A percentile compares a stretch with the other conserved stretches of the same genome.
phyloP scores from a whole-genome alignment of 2,113 vertebrate genomes.

The Harpagus bidentatus region DNA sequence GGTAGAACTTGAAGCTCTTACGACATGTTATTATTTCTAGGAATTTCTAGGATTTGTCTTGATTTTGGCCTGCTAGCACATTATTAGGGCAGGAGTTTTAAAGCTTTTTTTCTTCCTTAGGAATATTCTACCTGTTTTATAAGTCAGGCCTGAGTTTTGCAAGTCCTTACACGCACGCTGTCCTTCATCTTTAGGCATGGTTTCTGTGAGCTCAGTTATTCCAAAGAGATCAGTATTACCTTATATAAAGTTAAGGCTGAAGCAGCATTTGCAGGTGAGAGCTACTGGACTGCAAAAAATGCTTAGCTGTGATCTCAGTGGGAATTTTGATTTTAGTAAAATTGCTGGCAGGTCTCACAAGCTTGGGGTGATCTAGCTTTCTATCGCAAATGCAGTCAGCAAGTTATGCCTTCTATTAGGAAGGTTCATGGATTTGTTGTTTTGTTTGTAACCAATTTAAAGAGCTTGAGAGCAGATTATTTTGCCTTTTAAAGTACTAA shows the following conservation, averaged over 20 bases:
- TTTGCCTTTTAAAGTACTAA: neutral
- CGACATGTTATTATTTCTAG: neutral
- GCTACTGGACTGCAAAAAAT: neutral
- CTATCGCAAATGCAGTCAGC: neutral
- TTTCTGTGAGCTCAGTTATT: neutral
- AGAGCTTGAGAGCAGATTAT: neutral
- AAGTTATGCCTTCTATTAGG: neutral
- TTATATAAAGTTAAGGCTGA: neutral
- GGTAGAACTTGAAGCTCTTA: neutral
- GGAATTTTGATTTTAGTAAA: neutral
- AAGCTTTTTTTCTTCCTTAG: neutral
- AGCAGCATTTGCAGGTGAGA: conserved; percentile 14
- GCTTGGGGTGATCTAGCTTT: neutral
- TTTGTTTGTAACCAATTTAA: neutral
- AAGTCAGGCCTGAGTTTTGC: neutral
- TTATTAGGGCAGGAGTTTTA: neutral
- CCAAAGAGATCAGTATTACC: neutral
- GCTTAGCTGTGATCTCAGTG: conserved; percentile 12
- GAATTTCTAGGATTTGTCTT: neutral
- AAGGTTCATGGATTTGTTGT: neutral
- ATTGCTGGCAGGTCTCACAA: neutral
- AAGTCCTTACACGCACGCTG: neutral
- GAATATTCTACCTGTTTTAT: neutral
- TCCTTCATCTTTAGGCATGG: neutral
- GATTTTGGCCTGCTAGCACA: neutral